phyloP scores from a whole-genome alignment of 2,888 invertebrate species.

The Pyrocoelia pectoralis region DNA sequence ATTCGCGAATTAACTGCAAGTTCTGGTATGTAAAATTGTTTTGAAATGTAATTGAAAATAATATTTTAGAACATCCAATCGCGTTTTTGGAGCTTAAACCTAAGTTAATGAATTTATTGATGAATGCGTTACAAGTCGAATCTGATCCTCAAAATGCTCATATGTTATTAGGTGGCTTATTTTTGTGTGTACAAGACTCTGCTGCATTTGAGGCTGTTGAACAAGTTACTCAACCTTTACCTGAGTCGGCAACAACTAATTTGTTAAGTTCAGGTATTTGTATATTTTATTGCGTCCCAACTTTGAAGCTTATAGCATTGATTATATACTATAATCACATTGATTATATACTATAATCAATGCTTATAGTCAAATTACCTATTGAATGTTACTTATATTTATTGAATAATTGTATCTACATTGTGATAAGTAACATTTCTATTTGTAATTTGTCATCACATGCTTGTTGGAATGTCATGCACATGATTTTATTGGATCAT shows the following conservation, averaged over 20 bases:
- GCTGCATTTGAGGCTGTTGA: constrained; percentile 78
- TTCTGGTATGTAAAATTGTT: constrained; percentile 7
- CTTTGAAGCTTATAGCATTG: not conserved
- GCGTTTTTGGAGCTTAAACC: constrained; percentile 77
- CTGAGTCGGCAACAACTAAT: constrained; percentile 66
- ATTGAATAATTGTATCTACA: too few relatives aligned
- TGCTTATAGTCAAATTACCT: too few relatives aligned
- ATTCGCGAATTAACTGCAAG: constrained; percentile 75
- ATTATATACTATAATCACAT: too few relatives aligned
- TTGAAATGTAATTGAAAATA: constrained; percentile 12
- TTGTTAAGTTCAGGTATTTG: constrained; percentile 73
- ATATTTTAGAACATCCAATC: constrained; percentile 49
- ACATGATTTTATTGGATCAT: too few relatives aligned
- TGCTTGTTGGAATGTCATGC: too few relatives aligned
- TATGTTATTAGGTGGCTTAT: constrained; percentile 82
- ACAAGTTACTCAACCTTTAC: constrained; percentile 65
- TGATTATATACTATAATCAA: too few relatives aligned
- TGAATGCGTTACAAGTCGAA: constrained; percentile 85
- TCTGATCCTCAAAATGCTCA: constrained; percentile 87
- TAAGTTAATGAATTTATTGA: constrained; percentile 79
- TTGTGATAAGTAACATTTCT: too few relatives aligned
- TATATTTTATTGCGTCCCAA: constrained; percentile 35
- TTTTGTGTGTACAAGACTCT: constrained; percentile 81
- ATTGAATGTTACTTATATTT: too few relatives aligned
- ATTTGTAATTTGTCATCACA: too few relatives aligned